These are phyloP conservation scores for Callyntrura sp. DNA, from an alignment of 2,888 invertebrate species.

Conservation along the genomic window DNA sequence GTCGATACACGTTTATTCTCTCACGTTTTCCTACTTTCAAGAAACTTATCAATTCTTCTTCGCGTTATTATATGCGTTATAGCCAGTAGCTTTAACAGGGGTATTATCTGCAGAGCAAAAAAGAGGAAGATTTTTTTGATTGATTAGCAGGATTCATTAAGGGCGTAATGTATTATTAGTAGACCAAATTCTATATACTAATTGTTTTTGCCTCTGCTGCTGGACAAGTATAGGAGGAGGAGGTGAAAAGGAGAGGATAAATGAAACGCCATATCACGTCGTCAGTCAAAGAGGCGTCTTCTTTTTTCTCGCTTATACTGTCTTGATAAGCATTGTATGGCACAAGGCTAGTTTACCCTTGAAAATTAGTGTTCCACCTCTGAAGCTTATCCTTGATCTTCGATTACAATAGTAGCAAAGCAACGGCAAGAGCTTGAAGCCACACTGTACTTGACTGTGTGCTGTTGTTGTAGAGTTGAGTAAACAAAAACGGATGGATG, in stretches of 20 bases:
- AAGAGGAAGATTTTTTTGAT: conserved; percentile 30
- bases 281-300: conserved; percentile 62
- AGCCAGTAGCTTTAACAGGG: conserved; percentile 22
- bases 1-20: background rate
- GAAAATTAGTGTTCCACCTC: conserved; percentile 61
- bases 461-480: background rate
- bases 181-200: background rate
- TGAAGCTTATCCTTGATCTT: conserved; percentile 65
- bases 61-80: conserved; percentile 37
- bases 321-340: background rate
- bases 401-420: conserved; percentile 20
- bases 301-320: conserved; percentile 23
- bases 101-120: background rate
- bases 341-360: conserved; percentile 36
- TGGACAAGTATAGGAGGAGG: conserved; percentile 28
- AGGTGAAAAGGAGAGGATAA: background rate
- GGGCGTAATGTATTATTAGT: background rate
- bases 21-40: background rate
- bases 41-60: conserved; percentile 43
- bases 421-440: background rate
- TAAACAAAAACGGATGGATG: background rate
- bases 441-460: background rate
- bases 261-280: background rate
- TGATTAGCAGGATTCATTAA: background rate
- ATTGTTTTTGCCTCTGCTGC: background rate